These are phyloP conservation scores for Automeris io DNA, from an alignment of 2,888 invertebrate genomes.

Conservation along the genomic window DNA sequence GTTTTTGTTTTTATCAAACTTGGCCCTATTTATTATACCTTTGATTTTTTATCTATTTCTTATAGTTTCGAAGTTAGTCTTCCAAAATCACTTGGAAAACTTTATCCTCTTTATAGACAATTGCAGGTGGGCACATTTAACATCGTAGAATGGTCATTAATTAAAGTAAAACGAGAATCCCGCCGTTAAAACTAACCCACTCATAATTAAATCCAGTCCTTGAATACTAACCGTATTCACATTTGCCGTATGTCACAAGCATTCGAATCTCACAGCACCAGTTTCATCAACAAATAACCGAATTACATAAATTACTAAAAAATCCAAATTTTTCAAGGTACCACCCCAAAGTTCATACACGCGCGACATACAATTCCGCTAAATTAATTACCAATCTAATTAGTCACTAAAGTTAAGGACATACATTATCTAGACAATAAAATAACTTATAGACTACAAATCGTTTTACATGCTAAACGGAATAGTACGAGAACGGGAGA, in stretches of 20 bases:
- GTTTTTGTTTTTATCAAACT: no score
- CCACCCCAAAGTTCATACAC: conserved; percentile 56
- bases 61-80: no score
- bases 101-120: no score
- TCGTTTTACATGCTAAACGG: conserved; percentile 63
- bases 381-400: conserved; percentile 59
- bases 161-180: no score
- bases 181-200: no score
- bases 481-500: conserved; percentile 44
- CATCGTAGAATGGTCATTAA: no score
- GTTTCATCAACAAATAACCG: conserved; percentile 42
- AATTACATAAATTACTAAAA: conserved; percentile 10
- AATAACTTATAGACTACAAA: conserved; percentile 68
- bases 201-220: conserved; percentile 48
- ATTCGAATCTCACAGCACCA: conserved; percentile 72
- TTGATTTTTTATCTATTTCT: no score
- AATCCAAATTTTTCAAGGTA: conserved; percentile 10
- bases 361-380: conserved; percentile 62
- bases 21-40: no score
- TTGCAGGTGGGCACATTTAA: no score
- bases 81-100: no score
- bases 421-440: conserved; percentile 64
- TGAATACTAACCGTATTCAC: conserved; percentile 48
- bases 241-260: conserved; percentile 56
- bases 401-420: conserved; percentile 64